Percentiles rank a stretch among this genome's conserved stretches.
Conservation (phyloP, 1,140 invertebrate species). For the Drosophila trapezifrons region DNA sequence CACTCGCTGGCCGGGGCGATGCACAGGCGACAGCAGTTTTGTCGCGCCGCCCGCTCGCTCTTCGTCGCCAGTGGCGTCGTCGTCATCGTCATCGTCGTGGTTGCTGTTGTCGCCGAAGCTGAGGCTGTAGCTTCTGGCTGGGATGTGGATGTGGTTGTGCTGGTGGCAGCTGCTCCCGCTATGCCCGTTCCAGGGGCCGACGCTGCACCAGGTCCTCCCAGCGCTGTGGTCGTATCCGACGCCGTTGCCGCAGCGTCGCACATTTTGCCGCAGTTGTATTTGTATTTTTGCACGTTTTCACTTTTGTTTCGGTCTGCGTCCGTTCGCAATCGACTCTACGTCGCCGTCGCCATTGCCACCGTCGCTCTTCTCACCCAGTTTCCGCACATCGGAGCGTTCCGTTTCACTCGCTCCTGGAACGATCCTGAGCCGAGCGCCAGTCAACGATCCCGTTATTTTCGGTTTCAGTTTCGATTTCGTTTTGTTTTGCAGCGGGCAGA, state of each 20-base stretch:
- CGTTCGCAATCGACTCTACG: conserved; percentile 34
- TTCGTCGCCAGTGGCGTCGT: conserved; percentile 14
- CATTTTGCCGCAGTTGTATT: conserved; percentile 61
- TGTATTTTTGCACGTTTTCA: conserved; percentile 75
- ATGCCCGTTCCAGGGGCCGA: conserved; percentile 13
- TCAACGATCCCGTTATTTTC: conserved; percentile 1
- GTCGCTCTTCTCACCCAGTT: conserved; percentile 32
- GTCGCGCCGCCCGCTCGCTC: conserved; percentile 47
- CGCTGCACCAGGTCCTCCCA: conserved; percentile 21
- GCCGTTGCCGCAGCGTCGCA: conserved; percentile 61
- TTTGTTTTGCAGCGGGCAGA: conserved; percentile 21
- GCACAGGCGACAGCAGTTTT: conserved; percentile 83
- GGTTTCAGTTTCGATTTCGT: conserved; percentile 6
- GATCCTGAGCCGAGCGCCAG: conserved; percentile 17
- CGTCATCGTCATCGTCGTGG: conserved; percentile 15
- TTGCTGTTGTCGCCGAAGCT: conserved; percentile 9
- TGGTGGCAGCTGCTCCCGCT: conserved; percentile 15
- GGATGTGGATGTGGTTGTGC: conserved; percentile 12
- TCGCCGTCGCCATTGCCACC: conserved; percentile 16
- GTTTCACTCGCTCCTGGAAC: conserved; percentile 16
- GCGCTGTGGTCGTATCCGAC: conserved; percentile 20
- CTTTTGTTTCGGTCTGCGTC: conserved; percentile 69
- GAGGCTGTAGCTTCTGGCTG: conserved; percentile 10
- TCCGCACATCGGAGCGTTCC: conserved; percentile 32
- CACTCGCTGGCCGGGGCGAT: conserved; percentile 81